A percentile compares a stretch with the other conserved stretches of the same genome.
Conservation (phyloP, 2,113 vertebrate species). For the Marmota monax region DNA sequence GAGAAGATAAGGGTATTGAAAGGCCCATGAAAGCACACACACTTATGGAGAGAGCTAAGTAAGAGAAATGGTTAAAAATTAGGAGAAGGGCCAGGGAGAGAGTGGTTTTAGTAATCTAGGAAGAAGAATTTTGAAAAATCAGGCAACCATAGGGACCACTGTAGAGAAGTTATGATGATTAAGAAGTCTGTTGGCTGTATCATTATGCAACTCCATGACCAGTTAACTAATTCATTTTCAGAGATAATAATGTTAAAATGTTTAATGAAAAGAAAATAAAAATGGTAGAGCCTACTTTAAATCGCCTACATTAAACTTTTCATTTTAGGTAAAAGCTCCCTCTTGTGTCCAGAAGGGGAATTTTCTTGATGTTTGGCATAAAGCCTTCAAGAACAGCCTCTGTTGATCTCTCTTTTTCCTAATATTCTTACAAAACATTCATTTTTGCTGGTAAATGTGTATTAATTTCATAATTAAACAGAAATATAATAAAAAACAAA, state of each 20-base stretch:
- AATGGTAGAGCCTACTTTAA: neutral
- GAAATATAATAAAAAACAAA: neutral
- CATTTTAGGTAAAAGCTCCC: constrained; percentile 80
- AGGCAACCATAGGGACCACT: neutral
- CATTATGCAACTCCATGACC: neutral
- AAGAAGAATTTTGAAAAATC: neutral
- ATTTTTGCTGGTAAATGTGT: neutral
- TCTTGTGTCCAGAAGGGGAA: constrained; percentile 73
- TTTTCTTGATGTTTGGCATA: constrained; percentile 51
- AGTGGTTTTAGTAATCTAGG: neutral
- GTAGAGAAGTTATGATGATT: neutral
- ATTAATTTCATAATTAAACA: constrained; percentile 18
- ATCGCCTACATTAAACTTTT: constrained; percentile 40
- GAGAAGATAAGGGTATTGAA: neutral
- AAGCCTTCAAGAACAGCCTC: constrained; percentile 12
- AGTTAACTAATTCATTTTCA: constrained; percentile 14
- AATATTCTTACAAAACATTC: neutral
- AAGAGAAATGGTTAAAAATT: neutral
- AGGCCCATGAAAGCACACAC: neutral
- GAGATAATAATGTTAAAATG: constrained; percentile 21
- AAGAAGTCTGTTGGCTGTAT: neutral
- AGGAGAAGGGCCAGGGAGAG: neutral
- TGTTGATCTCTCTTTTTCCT: neutral
- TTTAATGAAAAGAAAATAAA: constrained; percentile 50
- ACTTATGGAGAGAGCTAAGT: neutral